phyloP scores from a whole-genome alignment of 2,888 invertebrate genomes.

The Tiliacea citrago region DNA sequence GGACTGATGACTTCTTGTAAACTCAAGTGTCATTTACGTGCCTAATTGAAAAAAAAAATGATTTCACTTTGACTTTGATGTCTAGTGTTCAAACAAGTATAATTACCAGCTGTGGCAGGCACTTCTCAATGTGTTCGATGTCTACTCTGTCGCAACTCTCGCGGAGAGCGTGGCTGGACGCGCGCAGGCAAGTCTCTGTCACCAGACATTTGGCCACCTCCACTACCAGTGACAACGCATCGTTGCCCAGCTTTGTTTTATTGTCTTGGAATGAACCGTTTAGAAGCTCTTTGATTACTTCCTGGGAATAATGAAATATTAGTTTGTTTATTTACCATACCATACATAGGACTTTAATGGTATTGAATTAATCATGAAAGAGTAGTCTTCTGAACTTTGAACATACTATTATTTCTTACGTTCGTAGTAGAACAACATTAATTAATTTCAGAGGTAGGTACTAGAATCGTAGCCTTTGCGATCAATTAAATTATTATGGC shows the following conservation, averaged over 20 bases:
- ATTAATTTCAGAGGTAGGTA: background rate
- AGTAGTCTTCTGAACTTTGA: background rate
- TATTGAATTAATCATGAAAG: background rate
- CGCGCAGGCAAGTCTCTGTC: slow-evolving; percentile 89
- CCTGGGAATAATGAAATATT: slow-evolving; percentile 73
- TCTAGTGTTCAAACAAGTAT: background rate
- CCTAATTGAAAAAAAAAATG: too few relatives aligned
- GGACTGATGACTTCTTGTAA: background rate
- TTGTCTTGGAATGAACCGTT: slow-evolving; percentile 89
- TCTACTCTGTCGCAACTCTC: slow-evolving; percentile 86
- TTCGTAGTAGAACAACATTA: background rate
- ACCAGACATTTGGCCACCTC: slow-evolving; percentile 90
- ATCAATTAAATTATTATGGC: background rate
- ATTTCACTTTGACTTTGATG: too few relatives aligned
- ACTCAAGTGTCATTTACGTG: too few relatives aligned
- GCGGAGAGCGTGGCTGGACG: slow-evolving; percentile 87
- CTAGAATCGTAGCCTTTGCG: background rate
- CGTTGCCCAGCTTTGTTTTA: slow-evolving; percentile 90
- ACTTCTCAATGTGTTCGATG: slow-evolving; percentile 90
- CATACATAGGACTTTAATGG: rapidly evolving
- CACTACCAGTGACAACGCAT: slow-evolving; percentile 87
- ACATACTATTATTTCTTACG: background rate
- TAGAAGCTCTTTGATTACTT: slow-evolving; percentile 89
- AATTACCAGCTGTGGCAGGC: slow-evolving; percentile 90
- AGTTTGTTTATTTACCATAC: slow-evolving; percentile 33